These are phyloP conservation scores for Corynorhinus townsendii DNA, from an alignment of 2,113 vertebrate species.

Conservation along the genomic window DNA sequence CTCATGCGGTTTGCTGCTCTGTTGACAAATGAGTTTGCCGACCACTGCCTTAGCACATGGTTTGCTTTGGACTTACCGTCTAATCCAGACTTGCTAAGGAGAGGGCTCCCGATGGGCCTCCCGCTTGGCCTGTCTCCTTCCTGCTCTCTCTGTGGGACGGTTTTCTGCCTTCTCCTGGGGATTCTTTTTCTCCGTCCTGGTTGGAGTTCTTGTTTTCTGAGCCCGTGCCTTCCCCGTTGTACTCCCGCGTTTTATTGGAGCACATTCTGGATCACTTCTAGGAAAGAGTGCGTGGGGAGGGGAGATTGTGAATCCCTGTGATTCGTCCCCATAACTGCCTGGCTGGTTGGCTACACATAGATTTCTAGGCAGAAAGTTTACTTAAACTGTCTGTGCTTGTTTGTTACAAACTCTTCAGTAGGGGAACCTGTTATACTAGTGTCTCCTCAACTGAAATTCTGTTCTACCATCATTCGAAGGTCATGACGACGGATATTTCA, in stretches of 20 bases:
- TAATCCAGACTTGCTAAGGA: neutral
- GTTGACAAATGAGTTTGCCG: too few relatives aligned
- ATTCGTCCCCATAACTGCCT: neutral
- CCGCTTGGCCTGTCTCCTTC: neutral
- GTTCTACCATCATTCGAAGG: constrained; percentile 79
- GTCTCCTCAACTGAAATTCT: constrained; percentile 31
- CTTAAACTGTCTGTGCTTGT: neutral
- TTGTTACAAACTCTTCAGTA: neutral
- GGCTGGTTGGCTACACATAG: neutral
- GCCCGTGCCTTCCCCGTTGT: neutral
- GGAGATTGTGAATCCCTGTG: neutral
- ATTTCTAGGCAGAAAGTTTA: neutral
- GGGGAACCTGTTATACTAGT: neutral
- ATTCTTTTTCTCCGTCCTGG: neutral
- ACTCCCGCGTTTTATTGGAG: neutral
- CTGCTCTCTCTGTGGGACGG: neutral
- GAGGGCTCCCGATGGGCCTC: neutral
- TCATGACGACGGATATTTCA: constrained; percentile 90
- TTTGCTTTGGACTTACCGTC: neutral
- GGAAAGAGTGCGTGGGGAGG: neutral
- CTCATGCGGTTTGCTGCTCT: neutral
- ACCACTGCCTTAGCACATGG: neutral
- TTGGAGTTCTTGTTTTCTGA: neutral
- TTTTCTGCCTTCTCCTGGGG: neutral
- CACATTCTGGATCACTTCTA: neutral